Percentiles rank a stretch among this genome's conserved stretches.
phyloP scores from a whole-genome alignment of 2,797 vertebrate genomes.

The Xiphophorus birchmanni region DNA sequence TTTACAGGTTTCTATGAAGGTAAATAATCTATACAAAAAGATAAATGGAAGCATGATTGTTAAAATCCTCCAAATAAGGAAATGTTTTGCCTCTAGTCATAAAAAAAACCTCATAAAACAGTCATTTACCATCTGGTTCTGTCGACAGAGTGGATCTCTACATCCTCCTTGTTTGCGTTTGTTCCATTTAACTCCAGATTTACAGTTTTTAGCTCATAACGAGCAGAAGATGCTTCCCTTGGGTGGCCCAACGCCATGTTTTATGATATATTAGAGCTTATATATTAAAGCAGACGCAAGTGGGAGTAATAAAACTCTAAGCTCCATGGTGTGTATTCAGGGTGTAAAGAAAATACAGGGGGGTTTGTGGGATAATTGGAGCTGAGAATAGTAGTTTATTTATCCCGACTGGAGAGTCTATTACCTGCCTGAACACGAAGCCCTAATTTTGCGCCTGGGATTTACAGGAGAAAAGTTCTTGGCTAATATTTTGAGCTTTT shows the following conservation, averaged over 20 bases:
- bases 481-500: background rate
- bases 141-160: background rate
- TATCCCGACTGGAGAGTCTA: background rate
- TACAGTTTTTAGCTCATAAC: conserved; percentile 3
- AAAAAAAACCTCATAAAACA: background rate
- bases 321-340: background rate
- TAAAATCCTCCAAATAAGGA: conserved; percentile 32
- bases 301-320: conserved; percentile 13
- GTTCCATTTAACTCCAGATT: conserved; percentile 16
- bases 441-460: background rate
- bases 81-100: background rate
- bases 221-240: background rate
- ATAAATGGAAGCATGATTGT: background rate
- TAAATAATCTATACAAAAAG: background rate
- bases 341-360: conserved; percentile 3
- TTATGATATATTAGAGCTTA: conserved; percentile 8
- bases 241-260: conserved; percentile 30
- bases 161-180: conserved; percentile 13
- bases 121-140: conserved; percentile 8
- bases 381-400: background rate
- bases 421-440: conserved; percentile 31
- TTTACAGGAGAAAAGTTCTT: background rate
- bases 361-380: conserved; percentile 24
- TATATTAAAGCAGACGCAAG: conserved; percentile 21
- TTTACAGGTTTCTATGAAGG: background rate